Evolutionary conservation across 2,113 vertebrate species (phyloP), one percentile per base, ranked within the genome.

Genomic region (Amphiprion percula): DNA sequence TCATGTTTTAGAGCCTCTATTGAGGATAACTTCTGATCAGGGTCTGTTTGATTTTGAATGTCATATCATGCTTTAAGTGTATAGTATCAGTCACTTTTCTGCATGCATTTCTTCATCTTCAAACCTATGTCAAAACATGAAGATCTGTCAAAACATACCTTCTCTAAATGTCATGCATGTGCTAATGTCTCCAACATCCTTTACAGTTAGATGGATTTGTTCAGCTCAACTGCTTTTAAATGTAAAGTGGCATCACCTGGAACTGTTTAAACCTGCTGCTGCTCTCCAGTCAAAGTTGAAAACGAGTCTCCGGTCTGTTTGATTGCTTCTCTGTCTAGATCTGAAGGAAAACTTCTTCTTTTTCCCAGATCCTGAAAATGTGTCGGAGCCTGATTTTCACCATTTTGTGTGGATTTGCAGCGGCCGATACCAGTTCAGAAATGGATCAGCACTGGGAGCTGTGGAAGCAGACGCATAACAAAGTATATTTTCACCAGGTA

Each of bases 371-470:
- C 21, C 52, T 63, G 56, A 54, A 52, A 9, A 91, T 93, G 92
- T 81, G 77, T 26, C 16, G 3, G 58, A 62, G 61, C 62, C 63
- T 93, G 75, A 54, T 90, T 21, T 26, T 92, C 61, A 21, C 63
- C 4, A 1, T 81, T 4, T 0, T 88, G 19, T 89, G 68, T 72
- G 87, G 85, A 14, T 44, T 58, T 4, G 58, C 0, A n/a, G 15
- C 16, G 17, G 74, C 86, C 0, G n/a, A 74, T 21, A 64, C 46
- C 15, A 79, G 77, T 47, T 84, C 79, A 0, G 1, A 65, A 0
- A 71, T 95, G 26, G 91, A 96, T 33, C 50, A 0, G 23, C 94
- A 95, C 80, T 96, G 95, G 95, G 30, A 91, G 21, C 83, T 95
- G 50, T 96, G 95, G 95, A 95, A 94, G 84, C 92, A 88, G 33